A percentile compares a stretch with the other conserved stretches of the same genome.
Conservation (phyloP, 2,113 vertebrate species). For the Microtus montanus region DNA sequence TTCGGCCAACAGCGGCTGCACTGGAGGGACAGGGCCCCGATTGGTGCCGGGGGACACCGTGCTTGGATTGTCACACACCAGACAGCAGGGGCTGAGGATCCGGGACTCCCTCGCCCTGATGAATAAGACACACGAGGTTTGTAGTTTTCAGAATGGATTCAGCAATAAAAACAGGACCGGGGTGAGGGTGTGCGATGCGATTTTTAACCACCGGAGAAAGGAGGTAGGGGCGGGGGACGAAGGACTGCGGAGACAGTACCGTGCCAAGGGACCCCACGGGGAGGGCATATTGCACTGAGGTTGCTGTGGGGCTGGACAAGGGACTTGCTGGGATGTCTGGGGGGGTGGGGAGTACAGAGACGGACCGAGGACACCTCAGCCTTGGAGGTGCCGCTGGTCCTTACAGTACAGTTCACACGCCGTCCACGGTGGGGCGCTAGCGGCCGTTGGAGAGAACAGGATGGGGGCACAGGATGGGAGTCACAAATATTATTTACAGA, state of each 20-base stretch:
- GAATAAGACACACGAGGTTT: constrained; percentile 75
- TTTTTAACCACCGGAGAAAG: not conserved
- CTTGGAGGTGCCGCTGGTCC: constrained; percentile 15
- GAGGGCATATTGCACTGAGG: constrained; percentile 76
- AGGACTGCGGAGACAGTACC: constrained; percentile 58
- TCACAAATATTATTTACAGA: constrained; percentile 53
- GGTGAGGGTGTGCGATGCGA: not conserved
- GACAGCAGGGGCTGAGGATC: constrained; percentile 35
- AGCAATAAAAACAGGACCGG: constrained; percentile 38
- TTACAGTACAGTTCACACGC: constrained; percentile 66
- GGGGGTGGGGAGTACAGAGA: not conserved
- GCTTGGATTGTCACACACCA: constrained; percentile 71
- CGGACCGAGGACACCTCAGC: not conserved
- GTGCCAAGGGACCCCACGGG: constrained; percentile 27
- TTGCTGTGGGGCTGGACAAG: constrained; percentile 28
- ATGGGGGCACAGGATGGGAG: not conserved
- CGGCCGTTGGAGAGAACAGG: not conserved
- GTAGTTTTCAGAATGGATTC: constrained; percentile 57
- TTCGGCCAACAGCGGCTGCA: constrained; percentile 43
- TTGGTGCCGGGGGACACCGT: not conserved
- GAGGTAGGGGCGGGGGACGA: not conserved
- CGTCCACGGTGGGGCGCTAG: not conserved
- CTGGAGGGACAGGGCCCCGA: not conserved
- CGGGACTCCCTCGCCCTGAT: not conserved
- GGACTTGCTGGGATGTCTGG: not conserved